Conservation (phyloP, 1,140 invertebrate species). For the Zophobas morio region DNA sequence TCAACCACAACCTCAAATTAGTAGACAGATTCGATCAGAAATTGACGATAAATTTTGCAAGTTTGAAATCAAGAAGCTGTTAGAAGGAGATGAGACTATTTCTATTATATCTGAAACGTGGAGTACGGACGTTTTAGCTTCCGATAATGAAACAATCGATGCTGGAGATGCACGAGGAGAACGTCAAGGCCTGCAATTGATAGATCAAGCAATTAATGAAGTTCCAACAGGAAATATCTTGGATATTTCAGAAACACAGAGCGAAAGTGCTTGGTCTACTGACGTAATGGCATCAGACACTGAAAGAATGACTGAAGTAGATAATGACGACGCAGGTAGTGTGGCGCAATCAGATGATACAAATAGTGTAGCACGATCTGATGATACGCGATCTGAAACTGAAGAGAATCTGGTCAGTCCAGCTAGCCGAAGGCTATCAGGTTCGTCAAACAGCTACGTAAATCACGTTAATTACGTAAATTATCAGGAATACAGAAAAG, state of each 20-base stretch:
- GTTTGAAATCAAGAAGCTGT: slow-evolving; percentile 94
- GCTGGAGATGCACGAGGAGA: slow-evolving; percentile 70
- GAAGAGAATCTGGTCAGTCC: slow-evolving; percentile 63
- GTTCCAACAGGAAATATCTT: slow-evolving; percentile 66
- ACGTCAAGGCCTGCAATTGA: slow-evolving; percentile 67
- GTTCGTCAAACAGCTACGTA: slow-evolving; percentile 58
- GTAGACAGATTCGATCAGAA: slow-evolving; percentile 88
- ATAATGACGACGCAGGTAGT: slow-evolving; percentile 85
- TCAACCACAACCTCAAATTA: slow-evolving; percentile 68
- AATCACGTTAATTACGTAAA: slow-evolving; percentile 30
- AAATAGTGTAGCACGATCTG: slow-evolving; percentile 73
- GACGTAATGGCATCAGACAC: slow-evolving; percentile 96
- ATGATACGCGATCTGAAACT: slow-evolving; percentile 79
- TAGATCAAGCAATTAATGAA: slow-evolving; percentile 59
- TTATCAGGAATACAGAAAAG: slow-evolving; percentile 45
- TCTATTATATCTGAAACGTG: slow-evolving; percentile 97
- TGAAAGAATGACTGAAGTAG: slow-evolving; percentile 91
- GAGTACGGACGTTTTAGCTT: slow-evolving; percentile 96
- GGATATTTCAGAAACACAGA: slow-evolving; percentile 91
- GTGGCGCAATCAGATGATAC: slow-evolving; percentile 83
- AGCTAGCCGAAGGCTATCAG: slow-evolving; percentile 55
- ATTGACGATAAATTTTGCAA: slow-evolving; percentile 99
- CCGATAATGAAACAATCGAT: slow-evolving; percentile 92
- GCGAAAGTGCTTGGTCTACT: slow-evolving; percentile 96
- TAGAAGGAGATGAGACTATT: slow-evolving; percentile 92